Evolutionary conservation across 1,140 invertebrate species (phyloP), one percentile per base, ranked within the genome.

Genomic region (Zaprionus davidi): DNA sequence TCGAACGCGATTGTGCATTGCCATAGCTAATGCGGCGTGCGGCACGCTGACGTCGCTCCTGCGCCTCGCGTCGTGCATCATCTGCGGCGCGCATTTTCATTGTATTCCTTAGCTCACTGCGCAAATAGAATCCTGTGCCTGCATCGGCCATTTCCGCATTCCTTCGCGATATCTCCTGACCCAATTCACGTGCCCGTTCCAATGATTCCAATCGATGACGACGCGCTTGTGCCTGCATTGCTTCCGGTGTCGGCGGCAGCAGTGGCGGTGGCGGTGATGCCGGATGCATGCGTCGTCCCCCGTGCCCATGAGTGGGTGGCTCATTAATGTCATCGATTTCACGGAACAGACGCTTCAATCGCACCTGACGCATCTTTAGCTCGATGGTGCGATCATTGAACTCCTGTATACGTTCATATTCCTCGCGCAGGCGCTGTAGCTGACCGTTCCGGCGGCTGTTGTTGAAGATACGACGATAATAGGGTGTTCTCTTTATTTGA

Each of bases 341-440:
- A 4, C 81, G 77, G 24, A 92, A 92, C 3, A 92, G 57, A 1
- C 90, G 83, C 76, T 88, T 92, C 20, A 92, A 44, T 0, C 90
- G 87, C 67, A 92, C 81, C 60, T 92, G 79, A 0, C 90, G 90
- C 90, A 92, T 92, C 63, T 92, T 92, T 15, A 85, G 72, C 64
- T 91, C 90, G n/a, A 92, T 92, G 26, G 86, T 87, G 55, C 71
- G 86, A 56, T 92, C 90, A 13, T 92, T 90, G 58, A 92, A 92
- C 62, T 87, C 83, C 51, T 90, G 83, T 13, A 92, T 90, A 17
- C 90, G 76, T 7, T 92, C 90, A 20, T 92, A 92, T 64, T 92
- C 90, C 51, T 91, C 90, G 7, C 84, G 67, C 55, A 92, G 55
- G 0, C 76, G 73, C 67, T 92, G 90, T 67, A 92, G 51, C 22